Percentiles rank a stretch among this genome's conserved stretches.
Evolutionary conservation across 2,113 vertebrate genomes (phyloP).

Genomic region (Struthidea cinerea): DNA sequence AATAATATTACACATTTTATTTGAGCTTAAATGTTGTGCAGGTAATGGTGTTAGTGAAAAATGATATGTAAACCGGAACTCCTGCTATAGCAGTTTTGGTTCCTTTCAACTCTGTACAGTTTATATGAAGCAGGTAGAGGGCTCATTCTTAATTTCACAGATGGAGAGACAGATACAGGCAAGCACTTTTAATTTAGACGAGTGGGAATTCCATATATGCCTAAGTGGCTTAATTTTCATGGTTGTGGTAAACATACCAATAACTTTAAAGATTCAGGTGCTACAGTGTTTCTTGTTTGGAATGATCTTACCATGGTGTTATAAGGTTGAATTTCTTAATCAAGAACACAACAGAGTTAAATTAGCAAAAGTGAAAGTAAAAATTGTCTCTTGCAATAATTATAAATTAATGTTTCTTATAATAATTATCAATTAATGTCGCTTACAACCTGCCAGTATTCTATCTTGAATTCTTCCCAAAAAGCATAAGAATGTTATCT

Average conservation of each 20-base stretch:
- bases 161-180: neutral
- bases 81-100: neutral
- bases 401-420: neutral
- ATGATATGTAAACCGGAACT: neutral
- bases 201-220: neutral
- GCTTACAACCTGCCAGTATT: neutral
- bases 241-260: neutral
- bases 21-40: neutral
- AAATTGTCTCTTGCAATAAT: neutral
- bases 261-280: neutral
- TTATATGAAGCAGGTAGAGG: neutral
- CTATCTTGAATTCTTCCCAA: neutral
- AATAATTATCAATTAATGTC: neutral
- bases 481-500: neutral
- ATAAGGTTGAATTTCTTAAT: neutral
- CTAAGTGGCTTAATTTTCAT: neutral
- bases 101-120: neutral
- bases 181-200: neutral
- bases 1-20: neutral
- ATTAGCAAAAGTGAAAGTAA: neutral
- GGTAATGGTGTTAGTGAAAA: neutral
- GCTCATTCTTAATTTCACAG: neutral
- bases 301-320: neutral
- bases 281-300: neutral
- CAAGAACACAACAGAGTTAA: neutral